Conservation (phyloP, 1,140 invertebrate species). For the Stegodyphus dumicola region DNA sequence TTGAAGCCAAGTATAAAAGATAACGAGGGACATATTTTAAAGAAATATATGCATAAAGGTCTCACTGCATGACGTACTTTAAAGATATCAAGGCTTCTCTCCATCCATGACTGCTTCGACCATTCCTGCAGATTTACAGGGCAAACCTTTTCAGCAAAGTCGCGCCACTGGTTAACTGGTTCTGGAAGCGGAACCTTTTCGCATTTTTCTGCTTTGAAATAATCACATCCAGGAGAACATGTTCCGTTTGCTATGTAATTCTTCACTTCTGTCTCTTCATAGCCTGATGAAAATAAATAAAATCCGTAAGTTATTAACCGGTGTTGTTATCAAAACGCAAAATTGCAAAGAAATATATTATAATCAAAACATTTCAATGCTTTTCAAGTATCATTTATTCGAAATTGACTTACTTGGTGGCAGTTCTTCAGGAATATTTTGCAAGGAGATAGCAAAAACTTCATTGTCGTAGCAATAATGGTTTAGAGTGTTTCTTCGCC, state of each 20-base stretch:
- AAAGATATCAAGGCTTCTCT: slow-evolving; percentile 36
- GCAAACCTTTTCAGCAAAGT: slow-evolving; percentile 45
- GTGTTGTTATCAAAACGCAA: background rate
- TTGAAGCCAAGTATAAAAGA: too few relatives aligned
- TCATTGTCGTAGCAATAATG: slow-evolving; percentile 57
- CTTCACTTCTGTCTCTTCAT: slow-evolving; percentile 47
- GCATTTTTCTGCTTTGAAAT: slow-evolving; percentile 6
- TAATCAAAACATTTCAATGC: background rate
- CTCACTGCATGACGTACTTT: slow-evolving; percentile 22
- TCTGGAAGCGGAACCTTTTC: slow-evolving; percentile 29
- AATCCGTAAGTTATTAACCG: background rate
- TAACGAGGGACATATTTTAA: too few relatives aligned
- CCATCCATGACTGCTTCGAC: slow-evolving; percentile 44
- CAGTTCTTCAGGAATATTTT: slow-evolving; percentile 11
- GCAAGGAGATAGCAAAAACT: slow-evolving; percentile 49
- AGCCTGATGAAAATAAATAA: slow-evolving; percentile 13
- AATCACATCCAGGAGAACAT: slow-evolving; percentile 36
- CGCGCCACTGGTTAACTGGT: slow-evolving; percentile 42
- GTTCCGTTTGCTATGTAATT: background rate
- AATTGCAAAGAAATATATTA: background rate
- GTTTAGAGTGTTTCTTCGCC: slow-evolving; percentile 29
- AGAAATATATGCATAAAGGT: too few relatives aligned
- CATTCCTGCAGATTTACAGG: slow-evolving; percentile 52
- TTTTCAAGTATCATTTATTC: background rate
- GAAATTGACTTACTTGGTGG: slow-evolving; percentile 26